A percentile compares a stretch with the other conserved stretches of the same genome.
These are phyloP conservation scores for Nematostella vectensis DNA, from an alignment of 92 coral and sea anemone genomes.

Conservation along the genomic window DNA sequence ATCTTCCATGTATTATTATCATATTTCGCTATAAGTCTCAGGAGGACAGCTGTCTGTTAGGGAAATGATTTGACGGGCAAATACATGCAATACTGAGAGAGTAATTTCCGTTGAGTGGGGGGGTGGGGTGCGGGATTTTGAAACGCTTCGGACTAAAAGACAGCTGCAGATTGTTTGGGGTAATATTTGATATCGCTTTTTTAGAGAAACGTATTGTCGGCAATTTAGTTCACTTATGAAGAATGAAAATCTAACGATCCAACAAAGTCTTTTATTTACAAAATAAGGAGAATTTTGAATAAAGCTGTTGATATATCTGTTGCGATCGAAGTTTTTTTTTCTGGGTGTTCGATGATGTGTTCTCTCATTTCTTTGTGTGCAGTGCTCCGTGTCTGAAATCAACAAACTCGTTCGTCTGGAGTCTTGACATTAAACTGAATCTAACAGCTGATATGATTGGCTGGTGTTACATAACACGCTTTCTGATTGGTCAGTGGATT, in stretches of 20 bases:
- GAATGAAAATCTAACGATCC: no score
- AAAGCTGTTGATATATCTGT: no score
- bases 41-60: neutral
- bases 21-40: neutral
- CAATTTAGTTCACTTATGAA: no score
- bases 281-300: no score
- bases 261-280: no score
- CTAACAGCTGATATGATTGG: conserved; percentile 24
- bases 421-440: conserved; percentile 21
- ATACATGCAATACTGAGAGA: neutral
- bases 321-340: no score
- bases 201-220: no score
- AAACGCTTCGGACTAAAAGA: no score
- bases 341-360: no score
- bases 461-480: conserved; percentile 4
- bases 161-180: neutral
- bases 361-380: no score
- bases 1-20: neutral
- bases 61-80: neutral
- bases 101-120: neutral
- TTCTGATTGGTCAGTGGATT: conserved; percentile 14
- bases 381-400: conserved; percentile 1
- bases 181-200: no score
- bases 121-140: neutral
- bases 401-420: conserved; percentile 33